Evolutionary conservation across 2,113 vertebrate genomes (phyloP).

Genomic region (Tor tambroides): DNA sequence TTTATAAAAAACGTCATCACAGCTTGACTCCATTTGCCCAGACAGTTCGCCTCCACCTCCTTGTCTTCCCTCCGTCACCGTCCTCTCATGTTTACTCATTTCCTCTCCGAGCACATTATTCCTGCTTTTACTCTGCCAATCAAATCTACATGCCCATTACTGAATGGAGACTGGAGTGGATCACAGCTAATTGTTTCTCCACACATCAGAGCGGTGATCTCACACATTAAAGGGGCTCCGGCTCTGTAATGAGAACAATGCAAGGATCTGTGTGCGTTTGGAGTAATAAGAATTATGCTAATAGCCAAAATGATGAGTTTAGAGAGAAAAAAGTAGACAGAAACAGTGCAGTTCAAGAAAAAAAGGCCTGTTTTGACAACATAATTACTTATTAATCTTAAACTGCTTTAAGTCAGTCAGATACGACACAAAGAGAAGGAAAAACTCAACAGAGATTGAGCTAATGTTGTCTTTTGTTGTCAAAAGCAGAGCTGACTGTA

Average conservation of each 20-base stretch:
- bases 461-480: neutral
- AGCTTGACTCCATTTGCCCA: conserved; percentile 46
- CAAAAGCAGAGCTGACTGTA: neutral
- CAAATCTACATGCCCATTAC: conserved; percentile 10
- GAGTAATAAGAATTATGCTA: conserved; percentile 71
- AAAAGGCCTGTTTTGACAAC: conserved; percentile 73
- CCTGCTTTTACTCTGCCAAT: neutral
- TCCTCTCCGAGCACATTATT: neutral
- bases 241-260: conserved; percentile 58
- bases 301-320: conserved; percentile 64
- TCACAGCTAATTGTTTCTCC: conserved; percentile 54
- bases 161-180: conserved; percentile 6
- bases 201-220: conserved; percentile 44
- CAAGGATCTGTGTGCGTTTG: conserved; percentile 62
- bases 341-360: conserved; percentile 50
- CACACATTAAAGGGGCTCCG: conserved; percentile 27
- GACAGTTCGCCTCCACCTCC: conserved; percentile 39
- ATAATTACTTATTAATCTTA: conserved; percentile 72
- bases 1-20: conserved; percentile 66
- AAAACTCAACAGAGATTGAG: conserved; percentile 58
- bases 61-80: conserved; percentile 38
- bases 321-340: conserved; percentile 53
- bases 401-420: conserved; percentile 69
- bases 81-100: conserved; percentile 21
- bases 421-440: conserved; percentile 60